Evolutionary conservation across 2,888 invertebrate species (phyloP).

Genomic region (Idaea biselata): DNA sequence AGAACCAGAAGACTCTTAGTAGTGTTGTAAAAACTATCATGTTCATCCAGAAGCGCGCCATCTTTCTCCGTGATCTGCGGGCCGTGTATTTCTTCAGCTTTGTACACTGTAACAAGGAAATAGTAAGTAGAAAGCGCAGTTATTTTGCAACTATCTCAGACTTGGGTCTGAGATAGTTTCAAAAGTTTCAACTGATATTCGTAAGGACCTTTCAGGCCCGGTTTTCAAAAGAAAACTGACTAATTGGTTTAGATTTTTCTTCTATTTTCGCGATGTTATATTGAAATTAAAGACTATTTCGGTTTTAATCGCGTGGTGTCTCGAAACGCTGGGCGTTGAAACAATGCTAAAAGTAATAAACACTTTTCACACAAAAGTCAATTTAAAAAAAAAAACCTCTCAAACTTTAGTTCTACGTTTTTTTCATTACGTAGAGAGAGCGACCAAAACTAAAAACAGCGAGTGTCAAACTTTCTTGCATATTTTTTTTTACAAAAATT

Average conservation of each 20-base stretch:
- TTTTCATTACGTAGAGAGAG: not conserved
- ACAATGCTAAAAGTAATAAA: no score
- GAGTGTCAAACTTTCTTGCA: not conserved
- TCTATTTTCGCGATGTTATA: no score
- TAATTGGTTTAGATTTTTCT: no score
- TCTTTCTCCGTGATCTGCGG: conserved; percentile 77
- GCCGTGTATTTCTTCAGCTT: conserved; percentile 61
- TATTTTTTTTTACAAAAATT: not conserved
- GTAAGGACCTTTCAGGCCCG: no score
- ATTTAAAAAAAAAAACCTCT: no score
- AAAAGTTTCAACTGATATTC: no score
- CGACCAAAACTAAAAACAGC: not conserved
- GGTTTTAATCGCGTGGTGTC: no score
- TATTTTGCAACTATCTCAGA: not conserved
- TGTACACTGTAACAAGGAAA: conserved; percentile 43
- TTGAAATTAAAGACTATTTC: no score
- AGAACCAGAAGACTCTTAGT: conserved; percentile 86
- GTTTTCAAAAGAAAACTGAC: no score
- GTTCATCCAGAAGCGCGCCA: conserved; percentile 81
- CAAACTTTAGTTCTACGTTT: not conserved
- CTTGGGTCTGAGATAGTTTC: no score
- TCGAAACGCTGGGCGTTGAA: no score
- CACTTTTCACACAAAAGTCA: no score
- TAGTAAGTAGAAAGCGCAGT: not conserved
- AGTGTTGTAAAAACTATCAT: conserved; percentile 85